Base-by-base conservation (phyloP, 2,888 invertebrate genomes). In the Falcaria lacertinaria region DNA sequence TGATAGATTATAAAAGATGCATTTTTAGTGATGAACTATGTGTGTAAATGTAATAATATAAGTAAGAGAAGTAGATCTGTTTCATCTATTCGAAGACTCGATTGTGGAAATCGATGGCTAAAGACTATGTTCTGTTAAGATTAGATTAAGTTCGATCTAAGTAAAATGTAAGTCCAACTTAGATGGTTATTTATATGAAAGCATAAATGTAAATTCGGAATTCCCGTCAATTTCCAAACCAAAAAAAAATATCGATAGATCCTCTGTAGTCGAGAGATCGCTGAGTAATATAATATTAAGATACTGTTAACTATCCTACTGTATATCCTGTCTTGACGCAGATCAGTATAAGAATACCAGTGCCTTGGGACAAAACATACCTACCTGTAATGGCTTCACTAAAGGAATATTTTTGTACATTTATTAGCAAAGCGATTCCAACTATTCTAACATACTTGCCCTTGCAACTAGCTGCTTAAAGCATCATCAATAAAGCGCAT, bases 61-160 rank as follows among this genome's bases (percentile, higher is more conserved):
- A 76, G 76, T 82, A 75, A 79, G 77, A 69, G 71, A 64, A 75
- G 85, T 87, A 84, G 88, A 88, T 87, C 83, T 83, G 89, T 88
- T 88, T 88, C 82, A 88, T 89, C 88, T 88, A 74, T 86, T 89
- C 88, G 88, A 88, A 89, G 88, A 88, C 65, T 87, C 86, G 71
- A 68, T 78, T 69, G 75, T 77, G 74, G 76, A 80, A 81, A 83
- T 85, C 83, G 87, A 85, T 83, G 77, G 77, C 80, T 89, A 84
- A 89, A 87, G 87, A 88, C 85, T 88, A 86, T 75, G 82, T 78
- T 82, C 70, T 78, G 69, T 51, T 87, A 84, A 84, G 81, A 60
- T 73, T 61, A 65, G 58, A 39, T 43, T 87, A 86, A 85, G 81
- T 69, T 75, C 54, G 69, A 61, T 74, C 57, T 85, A 86, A 81